These are phyloP conservation scores for Hyposoter didymator DNA, from an alignment of 2,888 invertebrate species.

Conservation along the genomic window DNA sequence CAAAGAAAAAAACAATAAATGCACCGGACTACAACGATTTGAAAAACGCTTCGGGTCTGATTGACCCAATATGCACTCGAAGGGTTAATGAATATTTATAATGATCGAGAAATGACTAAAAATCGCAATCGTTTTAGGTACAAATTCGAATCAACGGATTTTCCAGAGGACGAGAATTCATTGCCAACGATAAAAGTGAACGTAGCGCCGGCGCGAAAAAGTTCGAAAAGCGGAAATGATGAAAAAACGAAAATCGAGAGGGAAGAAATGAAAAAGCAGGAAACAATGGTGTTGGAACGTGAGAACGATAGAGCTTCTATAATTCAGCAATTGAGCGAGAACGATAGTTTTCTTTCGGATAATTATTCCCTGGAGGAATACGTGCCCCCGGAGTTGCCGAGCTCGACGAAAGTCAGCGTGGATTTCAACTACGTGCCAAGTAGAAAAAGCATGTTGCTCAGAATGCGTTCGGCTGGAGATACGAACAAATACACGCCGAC, in stretches of 20 bases:
- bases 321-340: slow-evolving; percentile 49
- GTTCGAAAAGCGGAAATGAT: slow-evolving; percentile 34
- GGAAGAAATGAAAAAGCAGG: slow-evolving; percentile 22
- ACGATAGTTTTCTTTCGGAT: slow-evolving; percentile 47
- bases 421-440: slow-evolving; percentile 77
- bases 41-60: too few relatives aligned
- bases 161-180: slow-evolving; percentile 65
- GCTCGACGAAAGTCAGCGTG: slow-evolving; percentile 60
- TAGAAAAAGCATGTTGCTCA: slow-evolving; percentile 74
- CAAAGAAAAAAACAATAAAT: too few relatives aligned
- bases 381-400: slow-evolving; percentile 72
- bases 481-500: slow-evolving; percentile 76
- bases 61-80: too few relatives aligned
- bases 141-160: slow-evolving; percentile 74
- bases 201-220: slow-evolving; percentile 73
- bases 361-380: slow-evolving; percentile 74
- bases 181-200: slow-evolving; percentile 77
- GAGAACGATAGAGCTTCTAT: slow-evolving; percentile 29
- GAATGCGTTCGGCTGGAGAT: slow-evolving; percentile 66
- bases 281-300: neutral
- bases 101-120: neutral
- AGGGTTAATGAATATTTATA: too few relatives aligned
- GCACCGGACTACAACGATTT: too few relatives aligned
- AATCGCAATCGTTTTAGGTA: slow-evolving; percentile 69
- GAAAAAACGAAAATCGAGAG: slow-evolving; percentile 24